Percentiles rank a stretch among this genome's conserved stretches.
Evolutionary conservation across 2,113 vertebrate genomes (phyloP).

Genomic region (Pachyramphus minor): DNA sequence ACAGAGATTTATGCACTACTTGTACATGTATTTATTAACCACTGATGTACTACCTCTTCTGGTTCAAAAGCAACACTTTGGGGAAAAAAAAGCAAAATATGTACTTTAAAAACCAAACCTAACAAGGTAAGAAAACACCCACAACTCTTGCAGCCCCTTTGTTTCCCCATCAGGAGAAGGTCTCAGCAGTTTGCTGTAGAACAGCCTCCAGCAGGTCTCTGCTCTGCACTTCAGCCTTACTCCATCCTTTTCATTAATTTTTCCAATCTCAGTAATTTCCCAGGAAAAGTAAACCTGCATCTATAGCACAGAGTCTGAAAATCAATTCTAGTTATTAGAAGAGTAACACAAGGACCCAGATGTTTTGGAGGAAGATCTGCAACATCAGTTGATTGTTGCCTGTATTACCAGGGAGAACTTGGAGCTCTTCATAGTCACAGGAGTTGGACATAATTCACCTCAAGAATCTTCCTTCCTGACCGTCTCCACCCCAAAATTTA

Average conservation of each 20-base stretch:
- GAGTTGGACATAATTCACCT: neutral
- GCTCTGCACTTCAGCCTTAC: neutral
- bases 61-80: neutral
- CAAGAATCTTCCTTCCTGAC: neutral
- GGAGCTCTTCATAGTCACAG: neutral
- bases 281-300: neutral
- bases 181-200: neutral
- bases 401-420: neutral
- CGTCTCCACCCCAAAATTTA: neutral
- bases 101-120: neutral
- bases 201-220: neutral
- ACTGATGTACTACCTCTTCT: neutral
- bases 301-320: neutral
- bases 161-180: neutral
- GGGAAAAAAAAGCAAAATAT: neutral
- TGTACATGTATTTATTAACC: neutral
- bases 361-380: neutral
- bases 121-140: neutral
- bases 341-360: neutral
- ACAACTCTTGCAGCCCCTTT: neutral
- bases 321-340: neutral
- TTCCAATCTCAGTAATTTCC: neutral
- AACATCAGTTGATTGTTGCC: neutral
- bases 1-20: neutral
- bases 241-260: neutral